These are phyloP conservation scores for Diadumene lineata DNA, from an alignment of 92 coral and sea anemone genomes.

Conservation along the genomic window DNA sequence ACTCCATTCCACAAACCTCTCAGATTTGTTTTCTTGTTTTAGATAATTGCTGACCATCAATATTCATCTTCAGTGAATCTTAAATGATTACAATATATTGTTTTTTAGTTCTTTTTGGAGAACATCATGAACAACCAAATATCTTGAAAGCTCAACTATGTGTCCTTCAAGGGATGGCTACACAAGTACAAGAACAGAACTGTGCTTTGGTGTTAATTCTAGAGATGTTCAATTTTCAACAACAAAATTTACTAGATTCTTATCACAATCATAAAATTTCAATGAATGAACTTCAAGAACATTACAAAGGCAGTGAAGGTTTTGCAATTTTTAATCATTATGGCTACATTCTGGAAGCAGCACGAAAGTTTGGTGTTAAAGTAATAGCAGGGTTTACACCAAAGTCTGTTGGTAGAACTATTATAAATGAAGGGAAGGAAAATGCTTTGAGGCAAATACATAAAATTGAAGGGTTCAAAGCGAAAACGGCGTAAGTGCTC, in stretches of 20 bases:
- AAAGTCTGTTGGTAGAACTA: constrained; percentile 50
- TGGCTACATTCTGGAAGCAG: constrained; percentile 61
- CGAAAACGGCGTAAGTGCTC: no score
- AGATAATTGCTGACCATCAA: no score
- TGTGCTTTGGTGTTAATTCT: constrained; percentile 38
- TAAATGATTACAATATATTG: background rate
- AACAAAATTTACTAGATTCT: constrained; percentile 67
- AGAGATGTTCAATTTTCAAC: constrained; percentile 82
- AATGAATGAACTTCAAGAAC: constrained; percentile 51
- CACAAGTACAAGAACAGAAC: constrained; percentile 42
- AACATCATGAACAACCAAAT: constrained; percentile 66
- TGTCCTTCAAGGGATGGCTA: constrained; percentile 76
- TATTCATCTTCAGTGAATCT: no score
- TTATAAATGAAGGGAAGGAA: constrained; percentile 60
- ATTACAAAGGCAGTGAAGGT: constrained; percentile 69
- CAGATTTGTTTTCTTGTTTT: no score
- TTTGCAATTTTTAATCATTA: constrained; percentile 60
- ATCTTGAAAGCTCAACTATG: constrained; percentile 80
- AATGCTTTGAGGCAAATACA: constrained; percentile 40
- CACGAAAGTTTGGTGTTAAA: constrained; percentile 62
- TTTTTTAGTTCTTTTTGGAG: constrained; percentile 77
- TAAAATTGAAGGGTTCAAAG: no score
- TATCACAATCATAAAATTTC: constrained; percentile 62
- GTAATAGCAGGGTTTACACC: constrained; percentile 74
- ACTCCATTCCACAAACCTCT: no score